Base-by-base conservation (phyloP, 2,888 invertebrate species). In the Pollenia griseotomentosa region DNA sequence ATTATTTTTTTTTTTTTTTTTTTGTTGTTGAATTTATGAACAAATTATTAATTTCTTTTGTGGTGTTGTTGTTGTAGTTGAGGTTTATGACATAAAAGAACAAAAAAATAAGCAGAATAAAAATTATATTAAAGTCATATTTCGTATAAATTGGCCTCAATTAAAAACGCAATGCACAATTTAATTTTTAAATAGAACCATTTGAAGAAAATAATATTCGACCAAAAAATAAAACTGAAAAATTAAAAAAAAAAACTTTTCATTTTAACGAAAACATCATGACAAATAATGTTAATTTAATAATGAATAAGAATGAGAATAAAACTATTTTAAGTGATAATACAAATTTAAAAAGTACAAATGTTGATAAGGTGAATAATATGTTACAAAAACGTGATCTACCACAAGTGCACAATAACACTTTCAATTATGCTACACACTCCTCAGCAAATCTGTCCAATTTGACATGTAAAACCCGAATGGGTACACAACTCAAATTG, bases 361-460 rank as follows among this genome's bases (percentile, higher is more conserved):
- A 66, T 68, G 46, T 51, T 51, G 55, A 33, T 57, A 75, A 63
- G 71, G 42, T 73, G 48, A 81, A 53, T 53, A 79, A 68, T 40
- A 84, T 87, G 78, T 80, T 73, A 59, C 57, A 87, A 78, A 84
- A 74, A 78, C 84, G 78, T 74, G 84, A 87, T 70, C 81, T 92
- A 81, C 90, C 92, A 11, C 90, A 89, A 88, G 90, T 91, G 82
- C 92, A 91, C 86, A 86, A 74, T 75, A 81, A 68, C 61, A 78
- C 84, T 83, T 48, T 61, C 83, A 40, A 48, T 42, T 71, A 77
- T 42, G 78, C 46, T 11, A 23, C 53, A 14, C 75, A 59, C 12
- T 11, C n/a, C 33, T 75, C 82, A 53, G 44, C 80, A 16, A 55
- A 55, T 44, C 6, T n/a, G 8, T 19, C 61, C 42, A 71, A 48